Base-by-base conservation (phyloP, 2,888 invertebrate genomes). In the Ophion obscuratus region DNA sequence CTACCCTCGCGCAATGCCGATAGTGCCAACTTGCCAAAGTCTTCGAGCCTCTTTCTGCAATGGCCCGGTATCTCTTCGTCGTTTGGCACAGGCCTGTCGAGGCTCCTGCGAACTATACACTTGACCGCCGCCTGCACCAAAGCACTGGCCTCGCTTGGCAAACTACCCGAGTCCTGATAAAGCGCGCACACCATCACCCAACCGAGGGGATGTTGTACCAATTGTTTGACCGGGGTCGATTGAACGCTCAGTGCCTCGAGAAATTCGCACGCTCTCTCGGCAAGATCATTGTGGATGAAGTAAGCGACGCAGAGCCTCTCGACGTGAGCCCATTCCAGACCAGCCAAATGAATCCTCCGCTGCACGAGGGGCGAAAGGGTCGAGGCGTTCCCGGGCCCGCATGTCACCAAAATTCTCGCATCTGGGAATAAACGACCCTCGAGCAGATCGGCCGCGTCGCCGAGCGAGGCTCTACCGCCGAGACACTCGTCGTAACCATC, bases 351-450 rank as follows among this genome's bases (percentile, higher is more conserved):
- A 2, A 95, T 93, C 85, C 95, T 94, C 59, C 95, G 92, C 87
- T 95, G 95, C 14, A 95, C 94, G 36, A 94, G 91, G 1, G 94
- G 94, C 10, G 94, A 92, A 40, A 95, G 89, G 47, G 93, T 94
- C 10, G 90, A 88, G 44, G 94, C 93, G 83, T 94, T 93, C 61
- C 92, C 92, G 0, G 95, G 92, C 9, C 94, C 94, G 64, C 95
- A 95, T 36, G 95, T 95, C 66, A 95, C 94, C 74, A 95, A 91
- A 31, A 95, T 94, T 81, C 95, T 93, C 2, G 95, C 95, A 84
- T 95, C 95, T 0, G 95, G 95, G 88, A 95, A 95, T 44, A 95
- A 91, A 79, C 95, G 94, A 6, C 95, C 95, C 88, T 95, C 95
- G 7, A 95, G 91, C 2, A 95, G 92, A 83, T 95, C 95, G 62